These are phyloP conservation scores for Rhingia rostrata DNA, from an alignment of 2,888 invertebrate genomes.

Conservation along the genomic window DNA sequence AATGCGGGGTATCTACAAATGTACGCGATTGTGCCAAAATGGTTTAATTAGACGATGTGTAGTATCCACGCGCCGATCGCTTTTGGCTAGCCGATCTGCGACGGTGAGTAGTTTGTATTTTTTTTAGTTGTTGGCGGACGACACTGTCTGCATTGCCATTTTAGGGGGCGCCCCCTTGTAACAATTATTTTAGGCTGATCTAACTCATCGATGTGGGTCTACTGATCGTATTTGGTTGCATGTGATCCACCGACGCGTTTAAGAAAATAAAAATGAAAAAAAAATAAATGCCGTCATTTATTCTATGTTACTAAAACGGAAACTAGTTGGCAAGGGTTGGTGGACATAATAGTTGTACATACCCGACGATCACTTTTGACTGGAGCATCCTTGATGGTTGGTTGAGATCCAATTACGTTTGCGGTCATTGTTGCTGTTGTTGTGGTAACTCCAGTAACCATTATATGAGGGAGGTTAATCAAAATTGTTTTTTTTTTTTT, in stretches of 20 bases:
- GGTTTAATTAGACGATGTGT: conserved; percentile 72
- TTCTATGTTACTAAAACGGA: conserved; percentile 39
- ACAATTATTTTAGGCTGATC: conserved; percentile 52
- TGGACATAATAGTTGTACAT: conserved; percentile 76
- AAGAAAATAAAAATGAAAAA: conserved; percentile 55
- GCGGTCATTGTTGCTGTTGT: conserved; percentile 80
- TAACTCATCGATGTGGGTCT: conserved; percentile 65
- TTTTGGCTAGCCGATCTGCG: conserved; percentile 58
- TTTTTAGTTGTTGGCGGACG: conserved; percentile 50
- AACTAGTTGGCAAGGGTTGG: conserved; percentile 57
- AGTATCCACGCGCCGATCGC: conserved; percentile 72
- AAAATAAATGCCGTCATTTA: conserved; percentile 36
- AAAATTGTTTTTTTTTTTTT: conserved; percentile 27
- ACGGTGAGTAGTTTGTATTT: conserved; percentile 35
- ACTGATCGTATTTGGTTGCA: conserved; percentile 64
- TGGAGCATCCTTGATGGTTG: conserved; percentile 78
- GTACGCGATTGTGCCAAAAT: conserved; percentile 69
- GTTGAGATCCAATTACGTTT: conserved; percentile 79
- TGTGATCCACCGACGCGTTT: conserved; percentile 41
- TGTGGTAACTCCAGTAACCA: conserved; percentile 82
- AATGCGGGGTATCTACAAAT: conserved; percentile 60
- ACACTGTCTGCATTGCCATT: conserved; percentile 66
- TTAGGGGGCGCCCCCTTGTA: conserved; percentile 58
- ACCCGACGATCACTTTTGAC: conserved; percentile 83
- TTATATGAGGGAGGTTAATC: conserved; percentile 72